Conservation (phyloP, 2,113 vertebrate genomes). For the Ceyx margarethae region DNA sequence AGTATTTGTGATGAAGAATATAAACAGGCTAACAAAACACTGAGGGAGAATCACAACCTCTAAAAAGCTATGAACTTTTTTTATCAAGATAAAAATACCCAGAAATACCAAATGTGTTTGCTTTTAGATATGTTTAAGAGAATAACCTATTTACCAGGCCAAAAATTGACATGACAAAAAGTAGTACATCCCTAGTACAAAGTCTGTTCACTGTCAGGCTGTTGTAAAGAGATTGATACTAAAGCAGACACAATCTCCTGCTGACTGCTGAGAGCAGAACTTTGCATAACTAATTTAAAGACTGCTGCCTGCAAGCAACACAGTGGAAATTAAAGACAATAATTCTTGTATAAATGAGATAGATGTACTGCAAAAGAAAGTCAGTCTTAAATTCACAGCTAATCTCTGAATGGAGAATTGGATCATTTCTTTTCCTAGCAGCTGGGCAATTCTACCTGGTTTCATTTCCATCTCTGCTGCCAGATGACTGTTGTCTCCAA, state of each 20-base stretch:
- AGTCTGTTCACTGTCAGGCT: not conserved
- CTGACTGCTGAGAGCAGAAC: slow-evolving; percentile 29
- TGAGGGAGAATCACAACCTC: slow-evolving; percentile 30
- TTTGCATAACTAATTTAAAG: slow-evolving; percentile 14
- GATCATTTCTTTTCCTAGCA: slow-evolving; percentile 43
- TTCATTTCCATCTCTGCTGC: slow-evolving; percentile 59
- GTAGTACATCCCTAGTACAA: not conserved
- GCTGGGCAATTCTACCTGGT: slow-evolving; percentile 51
- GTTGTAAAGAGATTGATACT: not conserved
- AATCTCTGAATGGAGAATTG: slow-evolving; percentile 53
- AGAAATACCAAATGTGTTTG: slow-evolving; percentile 11
- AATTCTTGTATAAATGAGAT: slow-evolving; percentile 42
- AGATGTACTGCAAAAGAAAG: slow-evolving; percentile 53
- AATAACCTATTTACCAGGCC: slow-evolving; percentile 8
- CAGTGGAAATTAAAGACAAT: slow-evolving; percentile 50
- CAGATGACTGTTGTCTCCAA: slow-evolving; percentile 52
- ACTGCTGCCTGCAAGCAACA: slow-evolving; percentile 36
- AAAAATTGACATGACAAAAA: slow-evolving; percentile 25
- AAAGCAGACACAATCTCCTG: slow-evolving; percentile 18
- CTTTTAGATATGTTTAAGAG: slow-evolving; percentile 44
- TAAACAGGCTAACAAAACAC: slow-evolving; percentile 45
- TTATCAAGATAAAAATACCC: slow-evolving; percentile 50
- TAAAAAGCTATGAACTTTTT: slow-evolving; percentile 28
- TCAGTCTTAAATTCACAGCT: slow-evolving; percentile 24
- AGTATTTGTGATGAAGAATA: slow-evolving; percentile 13